A percentile compares a stretch with the other conserved stretches of the same genome.
Conservation (phyloP, 2,888 invertebrate genomes). For the Ariolimax columbianus region DNA sequence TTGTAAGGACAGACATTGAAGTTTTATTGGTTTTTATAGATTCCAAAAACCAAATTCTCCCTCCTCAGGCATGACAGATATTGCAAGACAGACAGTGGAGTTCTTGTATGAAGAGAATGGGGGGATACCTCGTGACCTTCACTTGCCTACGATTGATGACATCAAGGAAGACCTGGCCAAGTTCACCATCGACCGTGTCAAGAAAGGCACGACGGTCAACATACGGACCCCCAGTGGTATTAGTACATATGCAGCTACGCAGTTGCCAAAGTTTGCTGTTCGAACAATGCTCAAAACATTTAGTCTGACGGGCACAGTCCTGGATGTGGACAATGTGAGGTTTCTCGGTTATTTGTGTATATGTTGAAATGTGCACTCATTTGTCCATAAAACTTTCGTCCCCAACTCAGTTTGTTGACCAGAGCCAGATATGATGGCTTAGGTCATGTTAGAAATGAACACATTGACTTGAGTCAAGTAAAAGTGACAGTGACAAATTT, state of each 20-base stretch:
- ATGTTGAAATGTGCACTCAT: too few relatives aligned
- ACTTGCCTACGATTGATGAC: constrained; percentile 79
- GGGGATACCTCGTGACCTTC: constrained; percentile 78
- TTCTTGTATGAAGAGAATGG: constrained; percentile 79
- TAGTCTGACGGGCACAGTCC: constrained; percentile 77
- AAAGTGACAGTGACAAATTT: too few relatives aligned
- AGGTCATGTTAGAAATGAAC: too few relatives aligned
- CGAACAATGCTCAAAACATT: constrained; percentile 78
- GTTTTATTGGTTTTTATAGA: too few relatives aligned
- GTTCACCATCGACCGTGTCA: constrained; percentile 78
- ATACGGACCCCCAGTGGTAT: constrained; percentile 69
- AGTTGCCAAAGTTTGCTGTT: constrained; percentile 77
- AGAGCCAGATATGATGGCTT: too few relatives aligned
- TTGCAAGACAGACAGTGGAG: constrained; percentile 79
- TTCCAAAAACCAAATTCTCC: too few relatives aligned
- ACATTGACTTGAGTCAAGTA: too few relatives aligned
- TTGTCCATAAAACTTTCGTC: too few relatives aligned
- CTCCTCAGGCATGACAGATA: constrained; percentile 77
- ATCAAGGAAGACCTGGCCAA: constrained; percentile 78
- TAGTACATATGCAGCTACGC: constrained; percentile 63
- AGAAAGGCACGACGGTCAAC: constrained; percentile 77
- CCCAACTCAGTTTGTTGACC: too few relatives aligned
- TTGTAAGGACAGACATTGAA: too few relatives aligned
- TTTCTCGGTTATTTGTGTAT: too few relatives aligned
- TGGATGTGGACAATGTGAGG: constrained; percentile 77